Evolutionary conservation across 2,888 invertebrate species (phyloP).

Genomic region (Lumbricus terrestris): DNA sequence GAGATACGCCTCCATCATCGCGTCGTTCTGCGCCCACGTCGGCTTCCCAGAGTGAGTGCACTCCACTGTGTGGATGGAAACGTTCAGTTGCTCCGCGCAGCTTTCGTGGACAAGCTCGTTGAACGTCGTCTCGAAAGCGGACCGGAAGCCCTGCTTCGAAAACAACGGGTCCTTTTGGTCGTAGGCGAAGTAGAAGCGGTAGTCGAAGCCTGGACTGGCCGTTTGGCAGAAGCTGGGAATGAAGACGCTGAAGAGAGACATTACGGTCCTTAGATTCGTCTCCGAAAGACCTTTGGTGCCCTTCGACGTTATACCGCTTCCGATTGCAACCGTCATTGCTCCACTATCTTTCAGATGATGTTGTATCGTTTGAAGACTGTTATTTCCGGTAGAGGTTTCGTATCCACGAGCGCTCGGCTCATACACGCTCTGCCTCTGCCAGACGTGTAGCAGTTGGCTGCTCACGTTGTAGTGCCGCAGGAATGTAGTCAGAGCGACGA

Average conservation of each 20-base stretch:
- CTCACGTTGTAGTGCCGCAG: neutral
- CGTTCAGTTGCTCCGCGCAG: constrained; percentile 13
- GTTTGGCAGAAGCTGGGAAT: constrained; percentile 36
- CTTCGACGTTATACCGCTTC: constrained; percentile 34
- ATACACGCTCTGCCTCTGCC: neutral
- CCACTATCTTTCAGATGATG: neutral
- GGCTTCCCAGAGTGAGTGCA: constrained; percentile 38
- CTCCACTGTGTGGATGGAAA: constrained; percentile 33
- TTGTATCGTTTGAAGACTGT: neutral
- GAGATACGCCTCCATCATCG: constrained; percentile 41
- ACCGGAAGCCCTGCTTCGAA: neutral
- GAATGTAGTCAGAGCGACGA: neutral
- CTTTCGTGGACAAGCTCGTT: neutral
- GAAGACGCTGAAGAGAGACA: constrained; percentile 33
- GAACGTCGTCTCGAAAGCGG: constrained; percentile 24
- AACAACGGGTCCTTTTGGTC: constrained; percentile 35
- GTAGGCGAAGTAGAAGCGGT: constrained; percentile 38
- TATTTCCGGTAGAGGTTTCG: neutral
- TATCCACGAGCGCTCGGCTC: neutral
- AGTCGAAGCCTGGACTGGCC: constrained; percentile 28
- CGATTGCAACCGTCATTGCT: constrained; percentile 29
- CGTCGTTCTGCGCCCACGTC: constrained; percentile 43
- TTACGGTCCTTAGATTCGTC: neutral
- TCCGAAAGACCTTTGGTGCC: constrained; percentile 11
- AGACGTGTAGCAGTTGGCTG: neutral